Percentiles rank a stretch among this genome's conserved stretches.
Conservation (phyloP, 2,888 invertebrate genomes). For the Caenorhabditis angaria region DNA sequence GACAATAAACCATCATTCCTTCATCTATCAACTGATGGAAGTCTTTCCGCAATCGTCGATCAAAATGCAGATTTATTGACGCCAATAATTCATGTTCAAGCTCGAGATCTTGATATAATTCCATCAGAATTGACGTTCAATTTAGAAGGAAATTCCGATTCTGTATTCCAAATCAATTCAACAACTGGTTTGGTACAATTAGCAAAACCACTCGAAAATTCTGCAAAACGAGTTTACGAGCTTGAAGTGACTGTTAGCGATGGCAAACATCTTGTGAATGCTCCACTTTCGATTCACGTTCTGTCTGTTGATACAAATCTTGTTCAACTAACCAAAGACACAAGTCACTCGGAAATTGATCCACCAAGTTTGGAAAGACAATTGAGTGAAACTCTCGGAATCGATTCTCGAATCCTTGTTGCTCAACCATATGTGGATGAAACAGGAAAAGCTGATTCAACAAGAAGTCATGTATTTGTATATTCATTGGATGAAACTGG, state of each 20-base stretch:
- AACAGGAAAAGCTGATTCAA: conserved; percentile 49
- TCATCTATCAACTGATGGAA: conserved; percentile 49
- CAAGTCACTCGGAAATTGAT: conserved; percentile 52
- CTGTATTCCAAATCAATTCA: conserved; percentile 58
- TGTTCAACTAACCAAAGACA: conserved; percentile 57
- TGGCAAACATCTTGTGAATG: conserved; percentile 49
- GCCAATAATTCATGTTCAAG: conserved; percentile 49
- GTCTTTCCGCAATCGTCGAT: conserved; percentile 61
- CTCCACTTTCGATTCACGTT: conserved; percentile 61
- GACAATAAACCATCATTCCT: conserved; percentile 66
- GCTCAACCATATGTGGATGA: conserved; percentile 58
- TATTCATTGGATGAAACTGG: conserved; percentile 59
- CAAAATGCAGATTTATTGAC: conserved; percentile 55
- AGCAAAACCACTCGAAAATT: conserved; percentile 40
- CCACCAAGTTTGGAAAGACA: conserved; percentile 46
- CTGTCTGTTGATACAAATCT: conserved; percentile 62
- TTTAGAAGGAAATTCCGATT: conserved; percentile 35
- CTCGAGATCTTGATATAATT: conserved; percentile 55
- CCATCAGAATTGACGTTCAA: conserved; percentile 44
- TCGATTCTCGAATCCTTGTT: conserved; percentile 59
- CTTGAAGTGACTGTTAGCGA: conserved; percentile 58
- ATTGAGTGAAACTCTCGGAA: conserved; percentile 45
- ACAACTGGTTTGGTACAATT: conserved; percentile 56
- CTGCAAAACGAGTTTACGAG: conserved; percentile 30
- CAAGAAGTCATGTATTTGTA: conserved; percentile 59